phyloP scores from a whole-genome alignment of 2,113 vertebrate genomes.

The Seriola rivoliana region DNA sequence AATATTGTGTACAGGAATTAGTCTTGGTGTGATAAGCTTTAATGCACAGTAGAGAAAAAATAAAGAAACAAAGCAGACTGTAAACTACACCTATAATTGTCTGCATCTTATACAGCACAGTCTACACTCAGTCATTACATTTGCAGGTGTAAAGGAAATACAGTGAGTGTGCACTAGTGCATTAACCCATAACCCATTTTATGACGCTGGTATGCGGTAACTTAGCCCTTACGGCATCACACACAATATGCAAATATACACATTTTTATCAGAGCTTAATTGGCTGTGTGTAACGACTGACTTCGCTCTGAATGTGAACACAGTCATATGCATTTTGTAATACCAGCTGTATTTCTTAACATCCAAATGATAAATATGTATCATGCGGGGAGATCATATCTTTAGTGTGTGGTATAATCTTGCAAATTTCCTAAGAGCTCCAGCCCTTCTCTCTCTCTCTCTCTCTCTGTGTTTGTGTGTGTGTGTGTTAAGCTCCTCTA shows the following conservation, averaged over 20 bases:
- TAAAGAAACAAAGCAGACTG: background rate
- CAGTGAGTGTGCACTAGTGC: slow-evolving; percentile 37
- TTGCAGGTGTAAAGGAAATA: slow-evolving; percentile 21
- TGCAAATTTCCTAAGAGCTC: slow-evolving; percentile 48
- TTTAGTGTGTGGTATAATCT: slow-evolving; percentile 44
- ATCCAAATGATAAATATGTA: slow-evolving; percentile 23
- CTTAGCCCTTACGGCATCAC: slow-evolving; percentile 32
- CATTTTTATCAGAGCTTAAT: slow-evolving; percentile 56
- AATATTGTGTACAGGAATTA: background rate
- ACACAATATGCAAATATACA: slow-evolving; percentile 46
- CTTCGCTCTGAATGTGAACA: slow-evolving; percentile 24
- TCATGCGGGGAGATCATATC: slow-evolving; percentile 45
- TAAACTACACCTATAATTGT: background rate
- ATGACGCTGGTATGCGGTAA: slow-evolving; percentile 29
- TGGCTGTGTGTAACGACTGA: slow-evolving; percentile 34
- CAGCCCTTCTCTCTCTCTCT: slow-evolving; percentile 8
- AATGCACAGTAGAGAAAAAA: background rate
- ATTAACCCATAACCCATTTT: slow-evolving; percentile 47
- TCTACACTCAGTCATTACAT: slow-evolving; percentile 1
- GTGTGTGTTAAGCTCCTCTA: slow-evolving; percentile 48
- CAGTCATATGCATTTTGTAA: slow-evolving; percentile 19
- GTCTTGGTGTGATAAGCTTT: background rate
- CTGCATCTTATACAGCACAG: background rate
- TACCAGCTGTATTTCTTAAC: slow-evolving; percentile 20
- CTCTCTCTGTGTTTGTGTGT: slow-evolving; percentile 4